Conservation (phyloP, 2,113 vertebrate species). For the Erpornis zantholeuca region DNA sequence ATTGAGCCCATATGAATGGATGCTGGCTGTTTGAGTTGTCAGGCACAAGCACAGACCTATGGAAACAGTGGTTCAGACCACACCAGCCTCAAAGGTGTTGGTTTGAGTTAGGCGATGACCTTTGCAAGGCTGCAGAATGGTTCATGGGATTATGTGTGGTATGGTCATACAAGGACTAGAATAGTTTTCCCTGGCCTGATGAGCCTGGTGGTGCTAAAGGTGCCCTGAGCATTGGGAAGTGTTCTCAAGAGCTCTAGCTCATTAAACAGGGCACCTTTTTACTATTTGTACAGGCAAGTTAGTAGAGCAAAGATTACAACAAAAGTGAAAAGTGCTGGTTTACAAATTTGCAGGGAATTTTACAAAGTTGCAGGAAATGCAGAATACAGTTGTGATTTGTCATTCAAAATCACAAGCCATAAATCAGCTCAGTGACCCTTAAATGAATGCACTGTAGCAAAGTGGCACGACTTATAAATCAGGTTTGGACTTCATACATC, state of each 20-base stretch:
- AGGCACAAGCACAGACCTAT: not conserved
- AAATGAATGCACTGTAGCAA: not conserved
- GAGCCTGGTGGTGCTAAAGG: not conserved
- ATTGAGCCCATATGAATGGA: not conserved
- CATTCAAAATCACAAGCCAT: not conserved
- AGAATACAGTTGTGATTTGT: not conserved
- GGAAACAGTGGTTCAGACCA: not conserved
- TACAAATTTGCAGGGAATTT: too few relatives aligned
- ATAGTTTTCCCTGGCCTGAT: not conserved
- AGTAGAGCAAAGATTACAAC: not conserved
- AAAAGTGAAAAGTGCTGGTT: not conserved
- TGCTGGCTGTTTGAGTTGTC: not conserved
- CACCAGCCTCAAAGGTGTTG: not conserved
- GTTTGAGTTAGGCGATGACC: not conserved
- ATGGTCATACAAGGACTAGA: not conserved
- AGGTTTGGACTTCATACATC: not conserved
- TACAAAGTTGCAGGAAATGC: not conserved
- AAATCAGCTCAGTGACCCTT: not conserved
- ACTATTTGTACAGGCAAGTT: not conserved
- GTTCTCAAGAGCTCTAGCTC: not conserved
- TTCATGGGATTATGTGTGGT: not conserved
- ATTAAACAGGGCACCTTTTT: not conserved
- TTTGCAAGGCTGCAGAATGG: not conserved
- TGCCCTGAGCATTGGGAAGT: rapidly evolving
- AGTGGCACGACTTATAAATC: not conserved